Percentiles rank a stretch among this genome's conserved stretches.
Conservation (phyloP, 2,888 invertebrate genomes). For the Xylota sylvarum region DNA sequence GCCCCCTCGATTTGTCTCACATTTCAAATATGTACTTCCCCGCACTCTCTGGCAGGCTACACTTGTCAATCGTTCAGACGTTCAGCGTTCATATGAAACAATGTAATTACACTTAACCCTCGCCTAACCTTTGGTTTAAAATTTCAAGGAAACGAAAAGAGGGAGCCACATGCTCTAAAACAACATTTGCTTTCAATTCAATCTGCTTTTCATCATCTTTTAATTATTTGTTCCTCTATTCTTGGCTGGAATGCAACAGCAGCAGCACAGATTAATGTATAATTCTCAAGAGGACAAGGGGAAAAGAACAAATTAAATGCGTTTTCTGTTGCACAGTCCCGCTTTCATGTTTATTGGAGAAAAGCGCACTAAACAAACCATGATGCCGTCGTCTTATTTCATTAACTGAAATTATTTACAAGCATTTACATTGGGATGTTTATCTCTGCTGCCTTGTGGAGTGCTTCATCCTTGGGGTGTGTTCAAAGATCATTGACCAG, state of each 20-base stretch:
- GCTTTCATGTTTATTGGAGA: constrained; percentile 45
- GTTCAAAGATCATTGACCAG: constrained; percentile 48
- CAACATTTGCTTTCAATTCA: constrained; percentile 15
- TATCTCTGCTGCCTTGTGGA: constrained; percentile 25
- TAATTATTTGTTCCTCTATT: constrained; percentile 45
- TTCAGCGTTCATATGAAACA: constrained; percentile 1
- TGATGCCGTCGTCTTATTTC: constrained; percentile 40
- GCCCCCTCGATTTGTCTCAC: constrained; percentile 40
- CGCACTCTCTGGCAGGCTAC: constrained; percentile 14
- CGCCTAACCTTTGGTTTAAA: constrained; percentile 49
- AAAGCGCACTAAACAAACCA: constrained; percentile 17
- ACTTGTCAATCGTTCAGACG: constrained; percentile 50
- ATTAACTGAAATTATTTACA: constrained; percentile 58
- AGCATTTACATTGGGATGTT: constrained; percentile 62
- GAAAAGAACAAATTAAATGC: constrained; percentile 32
- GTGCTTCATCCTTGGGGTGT: constrained; percentile 46
- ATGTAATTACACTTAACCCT: constrained; percentile 63
- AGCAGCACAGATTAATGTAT: constrained; percentile 44
- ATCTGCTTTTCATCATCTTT: constrained; percentile 71
- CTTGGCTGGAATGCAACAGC: constrained; percentile 14
- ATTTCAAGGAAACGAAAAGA: constrained; percentile 45
- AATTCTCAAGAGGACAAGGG: constrained; percentile 18
- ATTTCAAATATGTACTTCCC: constrained; percentile 34
- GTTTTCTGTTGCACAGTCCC: constrained; percentile 32
- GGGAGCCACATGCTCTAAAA: constrained; percentile 5